Percentiles rank a stretch among this genome's conserved stretches.
These are phyloP conservation scores for Cephus pulcher DNA, from an alignment of 2,888 invertebrate species.

Conservation along the genomic window DNA sequence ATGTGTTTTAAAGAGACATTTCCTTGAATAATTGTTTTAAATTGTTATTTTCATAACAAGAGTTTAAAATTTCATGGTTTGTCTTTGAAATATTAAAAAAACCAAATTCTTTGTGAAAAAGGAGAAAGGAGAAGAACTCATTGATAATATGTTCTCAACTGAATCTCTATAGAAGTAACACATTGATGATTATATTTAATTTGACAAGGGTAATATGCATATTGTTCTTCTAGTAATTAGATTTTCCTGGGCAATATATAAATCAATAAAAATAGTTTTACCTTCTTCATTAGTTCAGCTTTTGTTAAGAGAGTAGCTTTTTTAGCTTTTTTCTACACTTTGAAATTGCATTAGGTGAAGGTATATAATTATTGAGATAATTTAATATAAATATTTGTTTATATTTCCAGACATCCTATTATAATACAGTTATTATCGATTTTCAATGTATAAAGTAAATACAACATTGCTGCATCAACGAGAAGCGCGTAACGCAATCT, in stretches of 20 bases:
- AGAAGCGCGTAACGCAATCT: neutral
- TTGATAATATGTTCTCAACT: neutral
- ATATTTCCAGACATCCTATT: slow-evolving; percentile 22
- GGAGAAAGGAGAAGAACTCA: neutral
- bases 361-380: neutral
- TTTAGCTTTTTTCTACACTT: neutral
- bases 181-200: neutral
- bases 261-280: neutral
- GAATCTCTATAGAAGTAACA: neutral
- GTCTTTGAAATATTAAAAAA: neutral
- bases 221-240: neutral
- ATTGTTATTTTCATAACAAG: neutral
- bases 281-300: too few relatives aligned
- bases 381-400: slow-evolving; percentile 21
- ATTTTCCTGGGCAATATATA: neutral
- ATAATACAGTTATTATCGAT: slow-evolving; percentile 19
- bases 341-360: neutral
- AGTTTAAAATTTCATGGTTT: neutral
- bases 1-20: neutral
- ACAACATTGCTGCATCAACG: slow-evolving; percentile 20
- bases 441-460: slow-evolving; percentile 21
- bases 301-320: neutral
- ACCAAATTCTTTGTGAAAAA: neutral
- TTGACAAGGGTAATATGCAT: neutral
- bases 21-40: neutral